A percentile compares a stretch with the other conserved stretches of the same genome.
phyloP scores from a whole-genome alignment of 2,797 vertebrate species.

The Vespertilio murinus region DNA sequence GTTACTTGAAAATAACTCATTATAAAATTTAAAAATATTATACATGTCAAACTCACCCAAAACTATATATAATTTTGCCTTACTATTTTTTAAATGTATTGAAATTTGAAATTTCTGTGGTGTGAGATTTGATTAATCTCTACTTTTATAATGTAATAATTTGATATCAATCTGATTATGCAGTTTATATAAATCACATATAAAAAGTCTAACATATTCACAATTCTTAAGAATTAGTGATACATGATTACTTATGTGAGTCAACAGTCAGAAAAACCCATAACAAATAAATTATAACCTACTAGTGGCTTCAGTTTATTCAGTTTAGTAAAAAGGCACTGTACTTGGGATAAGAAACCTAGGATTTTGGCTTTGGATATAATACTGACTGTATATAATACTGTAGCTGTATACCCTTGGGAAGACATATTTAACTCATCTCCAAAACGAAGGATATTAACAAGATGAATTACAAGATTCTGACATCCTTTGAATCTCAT shows the following conservation, averaged over 20 bases:
- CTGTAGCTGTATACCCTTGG: not conserved
- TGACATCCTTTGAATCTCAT: constrained; percentile 1
- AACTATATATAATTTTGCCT: not conserved
- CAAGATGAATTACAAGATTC: not conserved
- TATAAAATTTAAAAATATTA: constrained; percentile 20
- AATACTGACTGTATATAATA: not conserved
- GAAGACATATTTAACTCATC: not conserved
- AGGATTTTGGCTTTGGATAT: not conserved
- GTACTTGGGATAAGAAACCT: not conserved
- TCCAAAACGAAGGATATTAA: constrained; percentile 23
- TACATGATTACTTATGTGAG: not conserved
- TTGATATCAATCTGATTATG: not conserved
- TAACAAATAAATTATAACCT: not conserved
- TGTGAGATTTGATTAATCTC: not conserved
- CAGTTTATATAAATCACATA: not conserved
- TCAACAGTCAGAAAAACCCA: not conserved
- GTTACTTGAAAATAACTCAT: constrained; percentile 15
- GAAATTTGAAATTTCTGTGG: not conserved
- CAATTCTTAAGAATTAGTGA: constrained; percentile 10
- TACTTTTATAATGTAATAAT: not conserved
- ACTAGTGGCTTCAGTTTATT: not conserved
- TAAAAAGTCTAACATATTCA: not conserved
- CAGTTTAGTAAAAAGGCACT: not conserved
- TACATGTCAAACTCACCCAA: not conserved
- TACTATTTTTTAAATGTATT: not conserved